Conservation (phyloP, 2,888 invertebrate genomes). For the Abscondita cerata region DNA sequence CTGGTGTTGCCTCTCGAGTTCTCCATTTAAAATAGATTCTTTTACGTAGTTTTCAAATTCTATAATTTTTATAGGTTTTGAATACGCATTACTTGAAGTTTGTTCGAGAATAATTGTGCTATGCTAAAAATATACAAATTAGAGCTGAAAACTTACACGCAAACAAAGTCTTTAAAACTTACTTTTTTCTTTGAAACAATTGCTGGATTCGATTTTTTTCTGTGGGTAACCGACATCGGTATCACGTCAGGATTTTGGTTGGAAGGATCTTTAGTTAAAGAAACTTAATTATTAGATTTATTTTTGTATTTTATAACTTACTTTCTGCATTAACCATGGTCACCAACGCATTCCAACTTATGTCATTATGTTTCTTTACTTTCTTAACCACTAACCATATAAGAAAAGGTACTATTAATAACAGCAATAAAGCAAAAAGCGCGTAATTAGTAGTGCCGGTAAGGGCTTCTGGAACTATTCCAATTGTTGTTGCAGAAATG, state of each 20-base stretch:
- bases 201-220: neutral
- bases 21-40: slow-evolving; percentile 48
- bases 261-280: too few relatives aligned
- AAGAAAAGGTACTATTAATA: slow-evolving; percentile 28
- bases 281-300: neutral
- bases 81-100: slow-evolving; percentile 7
- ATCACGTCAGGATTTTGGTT: slow-evolving; percentile 21
- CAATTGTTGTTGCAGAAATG: slow-evolving; percentile 2
- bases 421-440: slow-evolving; percentile 28
- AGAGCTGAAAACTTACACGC: too few relatives aligned
- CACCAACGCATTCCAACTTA: slow-evolving; percentile 4
- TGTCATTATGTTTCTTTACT: slow-evolving; percentile 14
- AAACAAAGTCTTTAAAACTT: too few relatives aligned
- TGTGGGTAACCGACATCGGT: slow-evolving; percentile 16
- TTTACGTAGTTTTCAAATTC: slow-evolving; percentile 57
- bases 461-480: neutral
- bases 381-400: slow-evolving; percentile 21
- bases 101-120: too few relatives aligned
- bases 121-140: too few relatives aligned
- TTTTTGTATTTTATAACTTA: neutral
- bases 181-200: too few relatives aligned
- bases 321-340: neutral
- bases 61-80: slow-evolving; percentile 47
- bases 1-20: slow-evolving; percentile 51
- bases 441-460: slow-evolving; percentile 2